Evolutionary conservation across 92 coral and sea anemone species (phyloP).

Genomic region (Ricordea florida): DNA sequence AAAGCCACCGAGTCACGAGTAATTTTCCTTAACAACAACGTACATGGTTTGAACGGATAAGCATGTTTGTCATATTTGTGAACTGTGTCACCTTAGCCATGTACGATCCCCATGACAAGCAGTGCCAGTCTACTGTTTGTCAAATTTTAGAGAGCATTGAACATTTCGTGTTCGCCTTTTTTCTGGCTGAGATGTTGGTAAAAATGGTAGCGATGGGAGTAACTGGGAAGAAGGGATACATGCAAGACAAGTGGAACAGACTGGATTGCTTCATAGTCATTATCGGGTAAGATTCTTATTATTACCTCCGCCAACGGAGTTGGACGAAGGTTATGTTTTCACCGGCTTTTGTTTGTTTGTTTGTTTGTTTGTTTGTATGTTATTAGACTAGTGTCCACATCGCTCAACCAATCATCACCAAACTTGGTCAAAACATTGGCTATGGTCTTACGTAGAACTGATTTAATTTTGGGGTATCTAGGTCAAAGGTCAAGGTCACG

Average conservation of each 20-base stretch:
- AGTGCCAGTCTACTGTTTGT: slow-evolving; percentile 61
- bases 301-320: no score
- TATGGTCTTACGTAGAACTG: no score
- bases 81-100: slow-evolving; percentile 93
- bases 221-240: slow-evolving; percentile 81
- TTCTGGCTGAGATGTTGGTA: slow-evolving; percentile 85
- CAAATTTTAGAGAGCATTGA: slow-evolving; percentile 73
- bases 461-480: no score
- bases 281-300: slow-evolving; percentile 90
- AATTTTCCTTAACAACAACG: slow-evolving; percentile 51
- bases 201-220: slow-evolving; percentile 98
- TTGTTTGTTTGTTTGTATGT: no score
- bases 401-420: no score
- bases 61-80: slow-evolving; percentile 85
- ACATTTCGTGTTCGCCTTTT: slow-evolving; percentile 79
- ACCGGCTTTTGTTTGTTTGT: no score
- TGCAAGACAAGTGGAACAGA: slow-evolving; percentile 93
- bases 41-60: slow-evolving; percentile 96
- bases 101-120: slow-evolving; percentile 81
- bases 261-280: slow-evolving; percentile 87
- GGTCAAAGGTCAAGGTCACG: no score
- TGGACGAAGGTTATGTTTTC: no score
- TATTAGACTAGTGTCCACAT: no score
- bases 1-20: not conserved
- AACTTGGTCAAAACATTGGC: no score